Percentiles rank a stretch among this genome's conserved stretches.
Conservation (phyloP, 1,140 invertebrate species). For the Trypoxylus dichotomus region DNA sequence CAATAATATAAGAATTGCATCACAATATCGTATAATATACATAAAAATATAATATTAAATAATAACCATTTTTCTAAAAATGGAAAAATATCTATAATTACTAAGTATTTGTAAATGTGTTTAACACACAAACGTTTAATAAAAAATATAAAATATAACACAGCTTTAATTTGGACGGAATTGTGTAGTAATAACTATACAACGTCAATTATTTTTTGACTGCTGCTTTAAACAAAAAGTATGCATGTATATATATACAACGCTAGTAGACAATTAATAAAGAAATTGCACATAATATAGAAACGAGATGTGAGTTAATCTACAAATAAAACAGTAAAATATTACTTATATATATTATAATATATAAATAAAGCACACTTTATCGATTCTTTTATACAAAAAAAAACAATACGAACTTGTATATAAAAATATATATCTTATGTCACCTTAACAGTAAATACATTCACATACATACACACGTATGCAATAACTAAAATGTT, state of each 20-base stretch:
- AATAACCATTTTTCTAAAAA: neutral
- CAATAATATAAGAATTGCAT: neutral
- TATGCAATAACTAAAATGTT: neutral
- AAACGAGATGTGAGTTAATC: neutral
- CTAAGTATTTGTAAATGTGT: neutral
- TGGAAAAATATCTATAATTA: neutral
- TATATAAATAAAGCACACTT: conserved; percentile 28
- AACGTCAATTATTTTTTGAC: neutral
- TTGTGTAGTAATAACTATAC: conserved; percentile 4
- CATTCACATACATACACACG: neutral
- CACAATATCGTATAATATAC: neutral
- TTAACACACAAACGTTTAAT: neutral
- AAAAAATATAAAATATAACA: conserved; percentile 14
- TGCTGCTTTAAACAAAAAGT: neutral
- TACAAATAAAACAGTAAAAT: neutral
- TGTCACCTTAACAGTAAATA: neutral
- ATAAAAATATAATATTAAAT: neutral
- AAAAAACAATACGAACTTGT: neutral
- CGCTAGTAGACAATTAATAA: neutral
- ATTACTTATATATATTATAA: conserved; percentile 34
- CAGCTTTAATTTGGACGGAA: conserved; percentile 21
- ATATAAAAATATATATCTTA: conserved; percentile 7
- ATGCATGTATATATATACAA: neutral
- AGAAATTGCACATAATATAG: neutral
- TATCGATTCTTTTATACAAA: neutral